Conservation (phyloP, 1,140 invertebrate genomes). For the Drosophila pectinifera region DNA sequence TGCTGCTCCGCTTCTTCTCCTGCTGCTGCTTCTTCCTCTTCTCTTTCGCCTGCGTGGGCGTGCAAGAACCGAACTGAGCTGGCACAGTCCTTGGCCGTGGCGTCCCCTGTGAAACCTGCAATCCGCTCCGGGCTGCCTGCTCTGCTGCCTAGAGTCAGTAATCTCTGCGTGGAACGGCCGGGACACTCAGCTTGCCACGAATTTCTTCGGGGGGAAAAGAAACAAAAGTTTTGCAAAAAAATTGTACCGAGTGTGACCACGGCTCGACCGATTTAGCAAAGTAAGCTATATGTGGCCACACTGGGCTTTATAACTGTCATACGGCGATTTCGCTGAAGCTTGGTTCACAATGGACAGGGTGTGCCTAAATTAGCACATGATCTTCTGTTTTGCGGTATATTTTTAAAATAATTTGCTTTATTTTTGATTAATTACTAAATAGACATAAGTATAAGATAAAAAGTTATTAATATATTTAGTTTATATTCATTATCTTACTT, state of each 20-base stretch:
- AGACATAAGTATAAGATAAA: no score
- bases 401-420: no score
- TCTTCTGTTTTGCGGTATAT: neutral
- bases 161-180: neutral
- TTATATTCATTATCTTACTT: no score
- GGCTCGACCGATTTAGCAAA: constrained; percentile 2
- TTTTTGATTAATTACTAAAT: no score
- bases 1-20: constrained; percentile 17
- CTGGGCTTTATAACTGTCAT: constrained; percentile 1
- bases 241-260: constrained; percentile 7
- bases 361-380: neutral
- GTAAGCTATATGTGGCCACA: neutral
- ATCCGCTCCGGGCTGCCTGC: constrained; percentile 1
- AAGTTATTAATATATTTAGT: no score
- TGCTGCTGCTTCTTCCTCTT: constrained; percentile 6
- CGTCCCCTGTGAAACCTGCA: constrained; percentile 3
- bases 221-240: constrained; percentile 20
- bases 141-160: constrained; percentile 2
- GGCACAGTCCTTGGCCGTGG: constrained; percentile 1
- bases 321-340: neutral
- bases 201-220: constrained; percentile 5
- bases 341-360: neutral
- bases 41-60: constrained; percentile 29
- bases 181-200: constrained; percentile 12
- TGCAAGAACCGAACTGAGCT: constrained; percentile 17